phyloP scores from a whole-genome alignment of 2,113 vertebrate species.

The Nycticryphes semicollaris region DNA sequence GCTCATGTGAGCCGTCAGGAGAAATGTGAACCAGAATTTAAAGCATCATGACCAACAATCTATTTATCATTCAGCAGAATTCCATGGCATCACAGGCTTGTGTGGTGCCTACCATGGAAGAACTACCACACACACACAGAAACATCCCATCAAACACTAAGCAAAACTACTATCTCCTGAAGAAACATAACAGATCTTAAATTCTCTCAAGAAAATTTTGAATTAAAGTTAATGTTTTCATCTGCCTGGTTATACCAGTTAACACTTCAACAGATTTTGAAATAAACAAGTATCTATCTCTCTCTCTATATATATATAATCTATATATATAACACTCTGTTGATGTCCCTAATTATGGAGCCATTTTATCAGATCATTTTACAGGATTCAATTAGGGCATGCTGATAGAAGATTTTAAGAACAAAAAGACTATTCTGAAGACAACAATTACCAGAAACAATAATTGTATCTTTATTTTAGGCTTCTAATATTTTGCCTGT shows the following conservation, averaged over 20 bases:
- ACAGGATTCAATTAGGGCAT: neutral
- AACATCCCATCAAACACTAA: neutral
- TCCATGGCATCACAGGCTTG: neutral
- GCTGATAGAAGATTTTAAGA: neutral
- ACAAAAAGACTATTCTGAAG: neutral
- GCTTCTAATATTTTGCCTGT: neutral
- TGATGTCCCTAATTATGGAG: neutral
- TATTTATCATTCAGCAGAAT: neutral
- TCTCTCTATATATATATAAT: too few relatives aligned
- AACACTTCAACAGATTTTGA: neutral
- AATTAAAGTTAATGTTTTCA: neutral
- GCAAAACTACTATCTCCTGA: neutral
- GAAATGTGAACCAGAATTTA: neutral
- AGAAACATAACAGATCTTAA: neutral
- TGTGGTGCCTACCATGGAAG: neutral
- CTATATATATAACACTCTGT: too few relatives aligned
- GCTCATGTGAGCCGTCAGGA: neutral
- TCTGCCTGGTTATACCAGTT: neutral
- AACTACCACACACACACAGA: neutral
- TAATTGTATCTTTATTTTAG: neutral
- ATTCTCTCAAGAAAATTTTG: rapidly evolving
- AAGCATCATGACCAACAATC: neutral
- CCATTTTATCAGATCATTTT: neutral
- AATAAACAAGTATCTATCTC: neutral
- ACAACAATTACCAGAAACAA: neutral